These are phyloP conservation scores for Mus spretus DNA, from an alignment of 2,797 vertebrate species.

Conservation along the genomic window DNA sequence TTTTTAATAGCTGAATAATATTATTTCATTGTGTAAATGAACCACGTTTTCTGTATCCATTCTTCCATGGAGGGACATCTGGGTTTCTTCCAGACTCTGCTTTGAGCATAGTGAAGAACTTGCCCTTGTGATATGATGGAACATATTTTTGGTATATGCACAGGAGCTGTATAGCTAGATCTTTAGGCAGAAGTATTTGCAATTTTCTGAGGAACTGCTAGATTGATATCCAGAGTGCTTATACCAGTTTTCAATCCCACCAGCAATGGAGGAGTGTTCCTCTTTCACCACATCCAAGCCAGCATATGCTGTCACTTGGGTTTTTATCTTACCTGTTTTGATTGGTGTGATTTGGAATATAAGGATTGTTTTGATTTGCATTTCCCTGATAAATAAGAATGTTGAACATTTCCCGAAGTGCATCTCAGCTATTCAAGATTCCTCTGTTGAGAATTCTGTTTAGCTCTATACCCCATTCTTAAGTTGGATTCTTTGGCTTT, in stretches of 20 bases:
- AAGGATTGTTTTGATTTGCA: neutral
- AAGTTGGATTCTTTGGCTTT: neutral
- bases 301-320: neutral
- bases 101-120: neutral
- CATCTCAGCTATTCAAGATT: neutral
- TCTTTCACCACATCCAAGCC: neutral
- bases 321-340: neutral
- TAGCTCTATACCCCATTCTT: neutral
- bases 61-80: neutral
- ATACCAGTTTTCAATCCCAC: neutral
- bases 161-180: neutral
- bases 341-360: neutral
- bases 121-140: neutral
- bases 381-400: neutral
- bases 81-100: neutral
- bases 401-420: neutral
- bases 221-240: neutral
- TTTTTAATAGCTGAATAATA: neutral
- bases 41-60: neutral
- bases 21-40: neutral
- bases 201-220: neutral
- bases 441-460: neutral
- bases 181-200: neutral
- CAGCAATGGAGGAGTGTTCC: neutral
- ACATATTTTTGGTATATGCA: neutral